Conservation (phyloP, 2,888 invertebrate genomes). For the Aphidius colemani region DNA sequence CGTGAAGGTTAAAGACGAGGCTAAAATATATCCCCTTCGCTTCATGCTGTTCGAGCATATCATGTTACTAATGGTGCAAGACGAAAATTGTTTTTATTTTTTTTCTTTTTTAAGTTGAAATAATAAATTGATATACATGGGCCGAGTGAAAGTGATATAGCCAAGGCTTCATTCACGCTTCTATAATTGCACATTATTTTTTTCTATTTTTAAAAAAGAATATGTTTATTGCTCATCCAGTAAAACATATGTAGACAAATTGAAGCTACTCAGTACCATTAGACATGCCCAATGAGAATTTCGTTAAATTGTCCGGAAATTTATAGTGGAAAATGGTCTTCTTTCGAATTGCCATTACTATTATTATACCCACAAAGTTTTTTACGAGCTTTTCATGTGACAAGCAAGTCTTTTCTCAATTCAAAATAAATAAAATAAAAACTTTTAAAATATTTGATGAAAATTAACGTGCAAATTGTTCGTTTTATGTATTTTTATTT, state of each 20-base stretch:
- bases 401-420: neutral
- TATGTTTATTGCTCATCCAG: conserved; percentile 47
- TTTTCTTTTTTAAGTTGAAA: too few species aligned
- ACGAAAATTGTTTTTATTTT: conserved; percentile 36
- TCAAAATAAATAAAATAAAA: neutral
- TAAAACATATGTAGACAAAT: neutral
- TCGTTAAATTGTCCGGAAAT: conserved; percentile 42
- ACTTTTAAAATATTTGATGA: neutral
- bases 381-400: conserved; percentile 16
- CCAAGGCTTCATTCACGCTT: too few species aligned
- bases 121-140: conserved; percentile 50
- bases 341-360: conserved; percentile 6
- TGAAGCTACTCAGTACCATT: too few species aligned
- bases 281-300: neutral
- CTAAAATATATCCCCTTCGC: conserved; percentile 20
- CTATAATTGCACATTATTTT: conserved; percentile 34
- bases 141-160: conserved; percentile 32
- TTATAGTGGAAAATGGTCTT: conserved; percentile 32
- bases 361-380: conserved; percentile 4
- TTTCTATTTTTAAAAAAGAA: conserved; percentile 30
- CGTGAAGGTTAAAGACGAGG: conserved; percentile 34
- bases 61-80: conserved; percentile 56
- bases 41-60: conserved; percentile 35
- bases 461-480: neutral
- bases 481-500: neutral